A percentile compares a stretch with the other conserved stretches of the same genome.
phyloP scores from a whole-genome alignment of 2,113 vertebrate genomes.

The Crypturellus undulatus region DNA sequence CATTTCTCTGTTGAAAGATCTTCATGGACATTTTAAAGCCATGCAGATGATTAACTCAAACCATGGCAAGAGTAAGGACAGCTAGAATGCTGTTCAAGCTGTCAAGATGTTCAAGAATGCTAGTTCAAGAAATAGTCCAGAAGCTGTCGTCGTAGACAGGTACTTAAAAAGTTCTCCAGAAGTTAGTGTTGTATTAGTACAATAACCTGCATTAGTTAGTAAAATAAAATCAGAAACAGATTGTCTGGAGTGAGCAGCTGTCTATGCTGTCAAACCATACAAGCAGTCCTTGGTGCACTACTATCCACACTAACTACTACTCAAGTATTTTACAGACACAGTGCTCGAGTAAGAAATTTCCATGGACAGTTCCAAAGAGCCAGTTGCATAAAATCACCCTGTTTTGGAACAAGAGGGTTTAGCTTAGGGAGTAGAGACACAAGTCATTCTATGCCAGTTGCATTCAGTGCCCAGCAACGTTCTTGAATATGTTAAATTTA shows the following conservation, averaged over 20 bases:
- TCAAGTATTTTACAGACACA: fast-evolving
- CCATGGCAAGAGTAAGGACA: background rate
- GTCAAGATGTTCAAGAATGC: too few species aligned
- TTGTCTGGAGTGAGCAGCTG: background rate
- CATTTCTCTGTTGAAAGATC: background rate
- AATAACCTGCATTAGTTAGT: background rate
- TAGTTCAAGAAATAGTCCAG: background rate
- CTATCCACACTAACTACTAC: too few species aligned
- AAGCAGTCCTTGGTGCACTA: background rate
- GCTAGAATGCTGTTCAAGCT: too few species aligned
- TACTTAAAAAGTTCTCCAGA: background rate
- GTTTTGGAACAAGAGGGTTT: background rate
- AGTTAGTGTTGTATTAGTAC: background rate
- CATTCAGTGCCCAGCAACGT: background rate
- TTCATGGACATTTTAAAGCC: background rate
- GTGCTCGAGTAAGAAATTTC: background rate
- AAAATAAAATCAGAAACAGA: background rate
- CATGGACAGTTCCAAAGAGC: background rate
- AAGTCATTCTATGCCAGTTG: background rate
- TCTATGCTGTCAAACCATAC: background rate
- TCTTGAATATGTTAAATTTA: background rate
- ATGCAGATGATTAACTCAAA: background rate
- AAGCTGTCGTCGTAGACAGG: background rate
- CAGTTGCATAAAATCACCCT: background rate
- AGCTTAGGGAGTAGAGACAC: background rate